Evolutionary conservation across 2,113 vertebrate species (phyloP).

Genomic region (Tyrannus savana): DNA sequence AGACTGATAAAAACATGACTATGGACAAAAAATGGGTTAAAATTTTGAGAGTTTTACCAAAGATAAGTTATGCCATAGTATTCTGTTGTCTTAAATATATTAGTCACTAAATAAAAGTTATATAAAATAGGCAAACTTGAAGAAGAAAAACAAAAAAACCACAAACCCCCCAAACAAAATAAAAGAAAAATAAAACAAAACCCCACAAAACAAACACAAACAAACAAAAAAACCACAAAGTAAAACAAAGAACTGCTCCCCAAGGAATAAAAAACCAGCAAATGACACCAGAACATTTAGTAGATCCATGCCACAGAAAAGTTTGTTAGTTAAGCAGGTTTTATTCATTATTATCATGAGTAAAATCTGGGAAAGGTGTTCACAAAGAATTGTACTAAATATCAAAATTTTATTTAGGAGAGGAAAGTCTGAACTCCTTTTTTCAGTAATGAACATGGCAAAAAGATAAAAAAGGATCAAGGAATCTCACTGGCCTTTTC

Average conservation of each 20-base stretch:
- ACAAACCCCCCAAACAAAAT: too few relatives aligned
- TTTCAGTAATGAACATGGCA: neutral
- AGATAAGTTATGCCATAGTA: fast-evolving
- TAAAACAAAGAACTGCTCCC: neutral
- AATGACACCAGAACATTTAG: neutral
- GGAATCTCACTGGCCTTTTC: neutral
- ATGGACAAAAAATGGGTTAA: neutral
- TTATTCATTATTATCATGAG: neutral
- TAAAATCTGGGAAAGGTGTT: neutral
- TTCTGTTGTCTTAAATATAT: neutral
- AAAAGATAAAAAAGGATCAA: neutral
- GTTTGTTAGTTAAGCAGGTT: neutral
- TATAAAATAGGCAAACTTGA: neutral
- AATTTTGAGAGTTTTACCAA: neutral
- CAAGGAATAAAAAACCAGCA: neutral
- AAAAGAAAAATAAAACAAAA: too few relatives aligned
- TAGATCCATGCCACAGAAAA: neutral
- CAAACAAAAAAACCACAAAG: neutral
- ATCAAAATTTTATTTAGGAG: neutral
- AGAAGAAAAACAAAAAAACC: neutral
- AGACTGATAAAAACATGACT: neutral
- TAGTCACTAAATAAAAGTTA: neutral
- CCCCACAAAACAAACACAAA: neutral
- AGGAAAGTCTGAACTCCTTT: neutral
- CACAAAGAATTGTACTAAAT: neutral